Conservation (phyloP, 2,113 vertebrate genomes). For the Syrmaticus mikado region DNA sequence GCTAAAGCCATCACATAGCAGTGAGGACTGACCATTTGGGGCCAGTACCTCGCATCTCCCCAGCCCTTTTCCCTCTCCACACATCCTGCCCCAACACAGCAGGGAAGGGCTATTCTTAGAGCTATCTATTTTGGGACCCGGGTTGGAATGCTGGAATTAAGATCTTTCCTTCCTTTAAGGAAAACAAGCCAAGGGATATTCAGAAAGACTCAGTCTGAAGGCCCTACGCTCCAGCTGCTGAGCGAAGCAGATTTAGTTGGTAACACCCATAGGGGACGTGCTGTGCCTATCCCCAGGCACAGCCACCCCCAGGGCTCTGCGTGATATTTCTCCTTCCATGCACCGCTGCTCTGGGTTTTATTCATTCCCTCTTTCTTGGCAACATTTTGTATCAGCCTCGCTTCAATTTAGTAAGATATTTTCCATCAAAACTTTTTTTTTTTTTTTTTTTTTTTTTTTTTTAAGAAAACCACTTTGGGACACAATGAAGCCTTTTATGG, state of each 20-base stretch:
- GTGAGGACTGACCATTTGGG: not conserved
- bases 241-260: conserved; percentile 3
- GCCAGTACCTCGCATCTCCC: not conserved
- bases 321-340: not conserved
- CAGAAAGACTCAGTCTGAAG: not conserved
- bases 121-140: not conserved
- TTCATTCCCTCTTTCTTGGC: not conserved
- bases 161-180: conserved; percentile 66
- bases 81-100: not conserved
- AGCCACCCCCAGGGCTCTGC: not conserved
- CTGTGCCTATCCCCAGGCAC: not conserved
- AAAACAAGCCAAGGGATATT: not conserved
- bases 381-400: not conserved
- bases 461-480: not conserved
- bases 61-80: not conserved
- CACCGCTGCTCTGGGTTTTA: not conserved
- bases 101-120: conserved; percentile 60
- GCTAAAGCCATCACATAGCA: not conserved
- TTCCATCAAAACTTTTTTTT: not conserved
- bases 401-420: conserved; percentile 20
- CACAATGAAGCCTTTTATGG: not conserved
- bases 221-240: not conserved
- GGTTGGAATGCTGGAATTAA: conserved; percentile 65
- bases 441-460: not conserved
- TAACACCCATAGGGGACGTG: not conserved